Conservation (phyloP, 2,888 invertebrate species). For the Megamerina dolium region DNA sequence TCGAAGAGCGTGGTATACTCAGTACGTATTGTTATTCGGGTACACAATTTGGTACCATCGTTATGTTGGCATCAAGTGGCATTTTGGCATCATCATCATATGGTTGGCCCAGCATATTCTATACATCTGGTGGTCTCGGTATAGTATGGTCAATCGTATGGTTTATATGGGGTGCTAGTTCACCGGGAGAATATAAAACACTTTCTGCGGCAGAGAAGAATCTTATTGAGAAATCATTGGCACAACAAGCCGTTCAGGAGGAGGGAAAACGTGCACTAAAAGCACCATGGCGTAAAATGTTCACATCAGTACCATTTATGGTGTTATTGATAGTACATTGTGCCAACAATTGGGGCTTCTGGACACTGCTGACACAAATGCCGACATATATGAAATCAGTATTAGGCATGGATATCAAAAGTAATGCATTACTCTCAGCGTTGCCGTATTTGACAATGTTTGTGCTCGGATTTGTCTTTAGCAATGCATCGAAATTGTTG, state of each 20-base stretch:
- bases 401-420: slow-evolving; percentile 63
- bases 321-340: slow-evolving; percentile 66
- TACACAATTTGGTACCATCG: slow-evolving; percentile 70
- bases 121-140: slow-evolving; percentile 61
- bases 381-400: slow-evolving; percentile 73
- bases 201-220: slow-evolving; percentile 59
- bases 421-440: slow-evolving; percentile 64
- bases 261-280: slow-evolving; percentile 21
- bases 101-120: slow-evolving; percentile 77
- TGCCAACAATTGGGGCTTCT: slow-evolving; percentile 72
- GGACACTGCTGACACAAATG: slow-evolving; percentile 75
- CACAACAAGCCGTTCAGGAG: slow-evolving; percentile 36
- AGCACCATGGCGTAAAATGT: slow-evolving; percentile 68
- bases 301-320: slow-evolving; percentile 70
- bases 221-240: slow-evolving; percentile 61
- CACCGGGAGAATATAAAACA: slow-evolving; percentile 56
- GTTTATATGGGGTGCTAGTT: slow-evolving; percentile 59
- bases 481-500: slow-evolving; percentile 56
- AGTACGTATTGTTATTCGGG: slow-evolving; percentile 66
- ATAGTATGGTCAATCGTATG: slow-evolving; percentile 58
- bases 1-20: slow-evolving; percentile 59
- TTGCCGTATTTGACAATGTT: slow-evolving; percentile 70
- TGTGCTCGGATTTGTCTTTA: slow-evolving; percentile 64
- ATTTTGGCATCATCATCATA: slow-evolving; percentile 58
- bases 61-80: slow-evolving; percentile 66